Base-by-base conservation (phyloP, 1,140 invertebrate genomes). In the Trachymyrmex cornetzi region DNA sequence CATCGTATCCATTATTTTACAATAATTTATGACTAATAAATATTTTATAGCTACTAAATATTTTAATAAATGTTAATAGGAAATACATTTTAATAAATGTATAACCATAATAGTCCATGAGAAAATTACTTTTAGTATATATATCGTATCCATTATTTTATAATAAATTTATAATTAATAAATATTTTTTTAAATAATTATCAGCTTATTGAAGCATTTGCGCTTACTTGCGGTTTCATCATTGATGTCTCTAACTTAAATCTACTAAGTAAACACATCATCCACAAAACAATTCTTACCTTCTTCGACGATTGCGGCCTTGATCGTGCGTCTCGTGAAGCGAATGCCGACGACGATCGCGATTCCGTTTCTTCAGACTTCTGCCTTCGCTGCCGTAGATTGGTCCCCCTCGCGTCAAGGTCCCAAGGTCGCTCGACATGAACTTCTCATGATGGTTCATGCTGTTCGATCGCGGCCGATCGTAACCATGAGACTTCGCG, bases 331-430 rank as follows among this genome's bases (percentile, higher is more conserved):
- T 85, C 88, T 95, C 94, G 88, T 95, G 93, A 88, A 95, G 91
- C 22, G 93, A 95, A 74, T 94, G 91, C 88, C 94, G 92, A 14
- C 94, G 90, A 57, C 92, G 92, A 77, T 94, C 94, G 53, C 92
- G 92, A 90, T 94, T 94, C 7, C 92, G 91, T 80, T 92, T 92
- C 84, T 90, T 92, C 59, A 88, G 82, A 22, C 90, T 91, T 86
- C 94, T 94, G 7, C 93, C 93, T 57, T 95, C 94, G 86, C 93
- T 94, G 3, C 93, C 91, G 80, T 95, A 94, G 64, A 93, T 85
- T 14, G 93, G 89, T 14, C 91, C 93, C 22, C 93, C 93, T 50
- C 94, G 91, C 72, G 90, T 91, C 75, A 93, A 91, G 6, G 64
- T 86, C 1, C 89, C 89, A 61, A 88, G 85, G 85, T 93, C 92